phyloP scores from a whole-genome alignment of 2,797 vertebrate species.

The Microcaecilia unicolor region DNA sequence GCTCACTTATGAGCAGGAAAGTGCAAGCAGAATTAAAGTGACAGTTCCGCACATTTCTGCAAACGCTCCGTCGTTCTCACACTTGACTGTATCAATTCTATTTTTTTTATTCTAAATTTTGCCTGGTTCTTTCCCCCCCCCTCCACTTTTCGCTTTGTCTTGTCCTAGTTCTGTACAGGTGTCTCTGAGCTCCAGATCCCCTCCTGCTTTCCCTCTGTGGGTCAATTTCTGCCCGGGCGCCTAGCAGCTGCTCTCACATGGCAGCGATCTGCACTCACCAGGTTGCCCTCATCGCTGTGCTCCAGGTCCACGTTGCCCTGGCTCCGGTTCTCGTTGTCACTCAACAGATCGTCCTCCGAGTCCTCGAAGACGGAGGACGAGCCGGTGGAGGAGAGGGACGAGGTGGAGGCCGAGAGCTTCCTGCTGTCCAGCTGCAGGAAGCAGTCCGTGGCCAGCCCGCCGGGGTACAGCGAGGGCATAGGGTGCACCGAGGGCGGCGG shows the following conservation, averaged over 20 bases:
- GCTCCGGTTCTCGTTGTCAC: constrained; percentile 86
- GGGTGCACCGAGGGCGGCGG: constrained; percentile 30
- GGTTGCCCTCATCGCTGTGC: constrained; percentile 65
- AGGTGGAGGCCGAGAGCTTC: constrained; percentile 68
- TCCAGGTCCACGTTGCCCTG: constrained; percentile 86
- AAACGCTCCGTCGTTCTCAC: no score
- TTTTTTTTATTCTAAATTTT: no score
- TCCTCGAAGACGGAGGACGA: constrained; percentile 78
- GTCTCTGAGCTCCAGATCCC: no score
- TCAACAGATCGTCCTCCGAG: constrained; percentile 89
- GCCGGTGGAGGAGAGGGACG: constrained; percentile 89
- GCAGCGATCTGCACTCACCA: constrained; percentile 53
- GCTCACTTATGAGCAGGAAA: no score
- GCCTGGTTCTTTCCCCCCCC: no score
- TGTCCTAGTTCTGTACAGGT: no score
- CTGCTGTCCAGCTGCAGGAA: constrained; percentile 57
- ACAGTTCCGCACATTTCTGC: no score
- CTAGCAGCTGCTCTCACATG: neutral
- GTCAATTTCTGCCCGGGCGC: fast-evolving
- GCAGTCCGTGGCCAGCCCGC: constrained; percentile 57
- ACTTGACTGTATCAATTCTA: no score
- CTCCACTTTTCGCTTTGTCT: no score
- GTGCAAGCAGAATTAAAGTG: no score
- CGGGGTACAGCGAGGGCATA: constrained; percentile 33
- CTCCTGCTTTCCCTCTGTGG: no score